Evolutionary conservation across 1,140 invertebrate species (phyloP).

Genomic region (Drosophila neocordata): DNA sequence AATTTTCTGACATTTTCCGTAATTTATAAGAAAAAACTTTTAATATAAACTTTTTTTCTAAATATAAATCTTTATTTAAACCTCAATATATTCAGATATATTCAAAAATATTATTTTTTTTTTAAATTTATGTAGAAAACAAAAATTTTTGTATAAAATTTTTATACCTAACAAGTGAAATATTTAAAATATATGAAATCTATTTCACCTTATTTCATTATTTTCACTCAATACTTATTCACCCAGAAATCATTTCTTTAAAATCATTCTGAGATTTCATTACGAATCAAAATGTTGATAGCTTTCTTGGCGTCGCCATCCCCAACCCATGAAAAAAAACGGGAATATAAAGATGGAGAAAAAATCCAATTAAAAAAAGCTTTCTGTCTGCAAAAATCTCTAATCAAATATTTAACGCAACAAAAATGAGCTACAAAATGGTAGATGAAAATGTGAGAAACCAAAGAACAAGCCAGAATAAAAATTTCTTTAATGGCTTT

Average conservation of each 20-base stretch:
- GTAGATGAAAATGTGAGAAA: slow-evolving; percentile 34
- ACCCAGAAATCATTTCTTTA: background rate
- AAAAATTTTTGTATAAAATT: no score
- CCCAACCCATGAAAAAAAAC: background rate
- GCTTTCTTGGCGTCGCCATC: slow-evolving; percentile 3
- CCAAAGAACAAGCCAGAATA: slow-evolving; percentile 12
- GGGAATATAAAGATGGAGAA: background rate
- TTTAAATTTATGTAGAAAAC: no score
- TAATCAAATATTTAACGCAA: slow-evolving; percentile 74
- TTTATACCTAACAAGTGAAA: no score
- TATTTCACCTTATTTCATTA: no score
- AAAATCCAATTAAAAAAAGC: slow-evolving; percentile 42
- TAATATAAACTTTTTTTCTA: no score
- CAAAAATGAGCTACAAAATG: slow-evolving; percentile 65
- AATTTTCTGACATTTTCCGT: no score
- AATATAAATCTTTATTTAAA: no score
- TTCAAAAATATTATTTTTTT: no score
- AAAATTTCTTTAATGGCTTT: slow-evolving; percentile 70
- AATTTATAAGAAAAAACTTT: no score
- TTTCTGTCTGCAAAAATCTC: slow-evolving; percentile 48
- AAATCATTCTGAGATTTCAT: slow-evolving; percentile 13
- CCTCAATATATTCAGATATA: no score
- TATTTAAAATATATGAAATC: no score
- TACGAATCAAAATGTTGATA: slow-evolving; percentile 14
- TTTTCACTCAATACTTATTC: background rate